Conservation (phyloP, 35 echinoderm and acorn worm species). For the Antedon bifida region DNA sequence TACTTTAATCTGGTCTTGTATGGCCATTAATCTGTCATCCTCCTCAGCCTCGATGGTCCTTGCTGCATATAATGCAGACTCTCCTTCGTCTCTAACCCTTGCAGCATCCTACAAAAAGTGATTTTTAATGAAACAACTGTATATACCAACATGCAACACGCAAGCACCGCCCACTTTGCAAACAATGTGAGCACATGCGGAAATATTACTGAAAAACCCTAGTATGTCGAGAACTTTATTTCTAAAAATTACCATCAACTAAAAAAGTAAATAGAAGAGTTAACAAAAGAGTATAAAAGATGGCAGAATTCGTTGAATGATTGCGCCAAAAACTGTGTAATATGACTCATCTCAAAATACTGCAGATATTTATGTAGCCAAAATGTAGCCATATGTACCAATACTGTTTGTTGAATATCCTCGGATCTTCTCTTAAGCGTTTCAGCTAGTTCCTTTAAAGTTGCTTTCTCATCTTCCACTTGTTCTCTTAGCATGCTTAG, state of each 20-base stretch:
- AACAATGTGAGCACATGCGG: background rate
- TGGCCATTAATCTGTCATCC: constrained; percentile 19
- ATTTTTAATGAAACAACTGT: background rate
- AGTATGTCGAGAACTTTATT: background rate
- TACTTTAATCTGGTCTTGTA: constrained; percentile 34
- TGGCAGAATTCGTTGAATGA: too few species aligned
- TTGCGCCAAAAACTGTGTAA: too few species aligned
- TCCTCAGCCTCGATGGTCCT: constrained; percentile 61
- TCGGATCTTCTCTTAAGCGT: constrained; percentile 40
- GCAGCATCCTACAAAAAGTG: constrained; percentile 43
- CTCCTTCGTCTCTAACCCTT: constrained; percentile 53
- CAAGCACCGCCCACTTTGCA: too few species aligned
- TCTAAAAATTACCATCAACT: background rate
- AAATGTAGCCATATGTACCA: background rate
- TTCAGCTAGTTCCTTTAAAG: constrained; percentile 62
- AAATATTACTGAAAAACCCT: background rate
- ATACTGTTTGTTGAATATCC: constrained; percentile 55
- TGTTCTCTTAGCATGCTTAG: constrained; percentile 26
- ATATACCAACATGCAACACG: too few species aligned
- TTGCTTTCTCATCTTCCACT: constrained; percentile 40
- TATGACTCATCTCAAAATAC: too few species aligned
- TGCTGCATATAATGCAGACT: constrained; percentile 38
- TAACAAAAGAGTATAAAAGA: too few species aligned
- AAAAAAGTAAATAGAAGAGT: too few species aligned
- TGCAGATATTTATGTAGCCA: too few species aligned